phyloP scores from a whole-genome alignment of 2,888 invertebrate species.

The Dicyrtoma fusca region DNA sequence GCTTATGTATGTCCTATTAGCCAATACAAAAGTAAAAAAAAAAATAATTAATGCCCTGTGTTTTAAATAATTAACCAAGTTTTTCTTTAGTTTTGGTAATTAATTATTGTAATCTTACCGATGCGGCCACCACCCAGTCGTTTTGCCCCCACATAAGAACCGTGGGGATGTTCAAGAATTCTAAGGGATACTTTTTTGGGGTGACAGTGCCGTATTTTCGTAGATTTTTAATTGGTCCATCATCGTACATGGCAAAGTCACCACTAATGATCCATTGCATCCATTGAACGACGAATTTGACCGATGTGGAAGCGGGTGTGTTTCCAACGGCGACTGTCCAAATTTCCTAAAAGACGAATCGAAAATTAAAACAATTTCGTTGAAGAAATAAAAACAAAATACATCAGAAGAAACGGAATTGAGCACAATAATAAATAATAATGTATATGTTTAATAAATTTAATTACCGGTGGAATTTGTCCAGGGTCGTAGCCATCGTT shows the following conservation, averaged over 20 bases:
- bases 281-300: background rate
- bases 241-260: background rate
- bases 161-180: background rate
- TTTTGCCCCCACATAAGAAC: background rate
- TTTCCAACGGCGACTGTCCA: background rate
- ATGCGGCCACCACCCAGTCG: background rate
- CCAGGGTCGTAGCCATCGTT: no score
- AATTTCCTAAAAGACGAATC: background rate
- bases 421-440: no score
- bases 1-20: no score
- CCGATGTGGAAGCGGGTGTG: background rate
- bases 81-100: background rate
- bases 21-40: no score
- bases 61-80: no score
- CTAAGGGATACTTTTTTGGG: background rate
- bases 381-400: background rate
- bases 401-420: background rate
- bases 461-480: no score
- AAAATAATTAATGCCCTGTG: no score
- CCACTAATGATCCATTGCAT: slow-evolving; percentile 1
- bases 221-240: background rate
- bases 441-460: no score
- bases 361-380: background rate
- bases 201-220: background rate
- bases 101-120: slow-evolving; percentile 3